Conservation (phyloP, 2,888 invertebrate genomes). For the Andricus curvator region DNA sequence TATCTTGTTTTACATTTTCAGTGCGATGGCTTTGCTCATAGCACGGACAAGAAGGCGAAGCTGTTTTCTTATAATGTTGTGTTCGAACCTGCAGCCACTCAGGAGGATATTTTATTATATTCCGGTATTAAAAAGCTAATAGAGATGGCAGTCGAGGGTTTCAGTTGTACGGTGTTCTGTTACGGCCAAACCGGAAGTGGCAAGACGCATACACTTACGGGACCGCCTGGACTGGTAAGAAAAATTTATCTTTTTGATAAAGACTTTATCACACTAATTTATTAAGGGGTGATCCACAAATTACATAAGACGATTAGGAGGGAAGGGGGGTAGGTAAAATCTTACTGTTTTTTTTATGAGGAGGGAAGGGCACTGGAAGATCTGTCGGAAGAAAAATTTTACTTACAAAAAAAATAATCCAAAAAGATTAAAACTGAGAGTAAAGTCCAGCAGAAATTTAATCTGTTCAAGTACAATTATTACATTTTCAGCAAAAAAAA, state of each 20-base stretch:
- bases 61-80: constrained; percentile 97
- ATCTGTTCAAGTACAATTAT: no score
- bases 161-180: constrained; percentile 95
- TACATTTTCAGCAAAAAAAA: no score
- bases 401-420: no score
- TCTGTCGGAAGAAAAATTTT: no score
- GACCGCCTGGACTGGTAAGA: constrained; percentile 90
- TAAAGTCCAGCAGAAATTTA: no score
- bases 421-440: no score
- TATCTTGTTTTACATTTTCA: constrained; percentile 49
- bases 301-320: no score
- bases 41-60: constrained; percentile 86
- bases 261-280: neutral
- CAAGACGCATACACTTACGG: constrained; percentile 97
- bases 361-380: no score
- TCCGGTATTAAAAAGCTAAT: constrained; percentile 94
- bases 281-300: neutral
- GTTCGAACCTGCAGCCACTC: constrained; percentile 93
- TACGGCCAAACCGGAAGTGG: constrained; percentile 98
- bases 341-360: no score
- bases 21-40: constrained; percentile 66
- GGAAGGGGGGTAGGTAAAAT: no score
- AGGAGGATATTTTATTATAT: constrained; percentile 91
- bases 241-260: neutral
- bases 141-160: constrained; percentile 97